phyloP scores from a whole-genome alignment of 2,113 vertebrate species.

The Aleadryas rufinucha region DNA sequence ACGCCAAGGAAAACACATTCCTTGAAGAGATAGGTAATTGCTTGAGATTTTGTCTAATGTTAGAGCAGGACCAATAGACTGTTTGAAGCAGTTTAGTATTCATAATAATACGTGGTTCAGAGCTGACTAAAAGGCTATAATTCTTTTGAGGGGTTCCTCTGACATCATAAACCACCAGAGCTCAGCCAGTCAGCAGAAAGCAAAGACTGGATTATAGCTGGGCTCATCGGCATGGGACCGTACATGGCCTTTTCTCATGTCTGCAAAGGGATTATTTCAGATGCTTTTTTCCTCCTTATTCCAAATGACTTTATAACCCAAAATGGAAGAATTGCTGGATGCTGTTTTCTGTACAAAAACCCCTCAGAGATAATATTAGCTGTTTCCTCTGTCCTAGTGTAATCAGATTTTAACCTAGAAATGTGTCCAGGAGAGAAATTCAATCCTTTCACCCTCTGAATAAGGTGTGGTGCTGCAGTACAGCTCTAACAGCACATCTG shows the following conservation, averaged over 20 bases:
- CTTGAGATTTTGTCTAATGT: slow-evolving; percentile 63
- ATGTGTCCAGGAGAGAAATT: neutral
- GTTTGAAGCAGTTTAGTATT: slow-evolving; percentile 58
- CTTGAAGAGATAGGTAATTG: slow-evolving; percentile 67
- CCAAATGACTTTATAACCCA: neutral
- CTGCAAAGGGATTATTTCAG: slow-evolving; percentile 1
- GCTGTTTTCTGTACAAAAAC: neutral
- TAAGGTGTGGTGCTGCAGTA: neutral
- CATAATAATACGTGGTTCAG: slow-evolving; percentile 70
- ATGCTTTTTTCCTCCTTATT: neutral
- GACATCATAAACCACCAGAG: slow-evolving; percentile 74
- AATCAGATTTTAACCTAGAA: slow-evolving; percentile 22
- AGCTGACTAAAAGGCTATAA: slow-evolving; percentile 74
- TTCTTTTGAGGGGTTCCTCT: slow-evolving; percentile 75
- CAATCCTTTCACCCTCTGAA: neutral
- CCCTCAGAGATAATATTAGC: neutral
- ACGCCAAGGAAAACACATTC: slow-evolving; percentile 61
- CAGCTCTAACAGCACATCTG: neutral
- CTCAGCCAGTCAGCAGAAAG: slow-evolving; percentile 69
- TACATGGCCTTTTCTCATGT: slow-evolving; percentile 37
- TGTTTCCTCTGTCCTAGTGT: neutral
- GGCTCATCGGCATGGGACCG: slow-evolving; percentile 21
- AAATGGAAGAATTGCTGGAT: neutral
- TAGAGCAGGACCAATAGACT: slow-evolving; percentile 50
- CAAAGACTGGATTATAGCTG: slow-evolving; percentile 55